Percentiles rank a stretch among this genome's conserved stretches.
Evolutionary conservation across 2,888 invertebrate genomes (phyloP).

Genomic region (Hirtodrosophila confusa): DNA sequence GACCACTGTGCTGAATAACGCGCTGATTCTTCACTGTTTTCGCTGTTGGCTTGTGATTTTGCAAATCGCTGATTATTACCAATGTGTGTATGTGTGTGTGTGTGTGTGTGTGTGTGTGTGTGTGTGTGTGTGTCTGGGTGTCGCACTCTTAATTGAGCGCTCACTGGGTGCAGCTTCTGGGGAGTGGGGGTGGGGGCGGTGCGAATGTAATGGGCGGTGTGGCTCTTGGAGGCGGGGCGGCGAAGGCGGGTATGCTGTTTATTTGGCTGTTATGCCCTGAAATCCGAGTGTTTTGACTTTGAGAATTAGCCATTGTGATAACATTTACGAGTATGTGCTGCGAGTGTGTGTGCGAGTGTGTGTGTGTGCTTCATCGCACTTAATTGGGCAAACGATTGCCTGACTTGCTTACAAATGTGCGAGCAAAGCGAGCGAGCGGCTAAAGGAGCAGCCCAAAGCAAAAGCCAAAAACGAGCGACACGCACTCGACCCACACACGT

Average conservation of each 20-base stretch:
- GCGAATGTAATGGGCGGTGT: neutral
- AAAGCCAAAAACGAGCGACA: conserved; percentile 37
- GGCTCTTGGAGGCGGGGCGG: neutral
- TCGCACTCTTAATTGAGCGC: conserved; percentile 38
- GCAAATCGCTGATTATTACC: conserved; percentile 3
- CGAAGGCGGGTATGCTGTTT: conserved; percentile 26
- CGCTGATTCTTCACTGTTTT: conserved; percentile 8
- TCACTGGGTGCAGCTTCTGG: neutral
- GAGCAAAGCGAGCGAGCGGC: conserved; percentile 28
- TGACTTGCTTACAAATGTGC: conserved; percentile 76
- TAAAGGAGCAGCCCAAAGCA: conserved; percentile 17
- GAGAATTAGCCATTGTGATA: conserved; percentile 75
- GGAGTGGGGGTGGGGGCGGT: conserved; percentile 3
- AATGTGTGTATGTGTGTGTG: conserved; percentile 3
- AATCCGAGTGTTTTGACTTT: conserved; percentile 74
- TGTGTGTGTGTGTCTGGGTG: neutral
- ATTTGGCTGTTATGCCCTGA: conserved; percentile 51
- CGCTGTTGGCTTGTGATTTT: conserved; percentile 2
- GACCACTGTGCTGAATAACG: conserved; percentile 13
- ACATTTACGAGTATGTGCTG: conserved; percentile 41
- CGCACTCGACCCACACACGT: conserved; percentile 38
- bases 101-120: conserved; percentile 3
- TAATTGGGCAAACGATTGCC: conserved; percentile 76
- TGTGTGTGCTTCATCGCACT: conserved; percentile 68
- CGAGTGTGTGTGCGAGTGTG: conserved; percentile 23